Percentiles rank a stretch among this genome's conserved stretches.
Conservation (phyloP, 2,797 vertebrate genomes). For the Buphagus erythrorhynchus region DNA sequence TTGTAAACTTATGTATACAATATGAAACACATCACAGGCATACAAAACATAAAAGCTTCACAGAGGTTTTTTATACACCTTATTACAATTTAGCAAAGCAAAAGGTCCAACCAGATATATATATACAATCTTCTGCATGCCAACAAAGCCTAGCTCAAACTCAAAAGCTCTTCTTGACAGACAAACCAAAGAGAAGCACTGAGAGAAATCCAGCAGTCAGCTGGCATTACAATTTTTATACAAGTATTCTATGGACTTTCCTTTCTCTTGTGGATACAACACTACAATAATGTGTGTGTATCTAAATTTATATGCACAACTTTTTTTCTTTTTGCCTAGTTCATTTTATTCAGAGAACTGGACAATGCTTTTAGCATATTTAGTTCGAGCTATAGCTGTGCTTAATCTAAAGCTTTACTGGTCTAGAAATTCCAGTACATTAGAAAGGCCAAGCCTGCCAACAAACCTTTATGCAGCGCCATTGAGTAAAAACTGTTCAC, state of each 20-base stretch:
- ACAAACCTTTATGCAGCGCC: neutral
- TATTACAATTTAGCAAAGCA: neutral
- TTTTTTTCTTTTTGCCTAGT: neutral
- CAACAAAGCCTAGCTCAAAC: neutral
- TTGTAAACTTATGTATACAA: neutral
- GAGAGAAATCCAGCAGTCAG: neutral
- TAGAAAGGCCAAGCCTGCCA: neutral
- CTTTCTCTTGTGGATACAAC: neutral
- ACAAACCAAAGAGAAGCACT: neutral
- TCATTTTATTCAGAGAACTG: neutral
- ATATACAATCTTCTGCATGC: neutral
- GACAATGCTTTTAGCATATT: neutral
- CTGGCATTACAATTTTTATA: neutral
- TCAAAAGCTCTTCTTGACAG: neutral
- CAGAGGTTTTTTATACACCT: neutral
- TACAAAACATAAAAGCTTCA: neutral
- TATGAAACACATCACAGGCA: neutral
- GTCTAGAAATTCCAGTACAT: neutral
- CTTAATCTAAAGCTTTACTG: neutral
- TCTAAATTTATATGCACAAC: neutral
- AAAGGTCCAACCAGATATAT: neutral
- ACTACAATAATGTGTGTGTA: neutral
- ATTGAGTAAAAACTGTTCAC: neutral
- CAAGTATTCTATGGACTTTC: neutral
- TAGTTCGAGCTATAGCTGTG: neutral